Base-by-base conservation (phyloP, 2,888 invertebrate genomes). In the Dryocosmus kuriphilus region DNA sequence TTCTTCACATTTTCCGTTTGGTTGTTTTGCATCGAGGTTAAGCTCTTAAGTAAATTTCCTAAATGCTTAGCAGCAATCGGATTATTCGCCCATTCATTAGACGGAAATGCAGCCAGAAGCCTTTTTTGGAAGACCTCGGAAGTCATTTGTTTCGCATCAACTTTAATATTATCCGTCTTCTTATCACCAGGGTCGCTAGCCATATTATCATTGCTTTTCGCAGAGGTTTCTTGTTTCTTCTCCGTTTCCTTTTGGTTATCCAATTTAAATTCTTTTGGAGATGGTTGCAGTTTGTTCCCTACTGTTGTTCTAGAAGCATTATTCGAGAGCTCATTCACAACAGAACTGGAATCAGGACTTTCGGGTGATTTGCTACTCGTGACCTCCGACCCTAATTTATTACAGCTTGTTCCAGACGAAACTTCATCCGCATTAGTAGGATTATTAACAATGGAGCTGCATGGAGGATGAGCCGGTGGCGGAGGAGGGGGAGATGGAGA, bases 271-370 rank as follows among this genome's bases (percentile, higher is more conserved):
- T 51, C 67, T 6, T 63, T 65, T 62, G 19, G 51, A 22, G 22
- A 35, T 5, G 61, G n/a, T 32, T 38, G 57, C 14, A 19, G 8
- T 74, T 77, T 77, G 41, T 81, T 77, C 2, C 22, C 65, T 14
- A 57, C 19, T 6, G 74, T 61, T 9, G 32, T 74, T 67, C 79
- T 67, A 73, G 51, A 51, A 67, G 67, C 27, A 8, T 78, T 80
- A 19, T 51, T 75, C 0, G 61, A 65, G 55, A 80, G 85, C 14
- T 87, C 88, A 3, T 85, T 82, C 1, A 88, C 83, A 8, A 85
- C 81, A 6, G 89, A 89, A 74, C 89, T 89, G 0, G 89, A 89
- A 62, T 89, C 89, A 0, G 89, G 89, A 78, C 89, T 89, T 9
- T 87, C 89, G 0, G 89, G 89, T 1, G 87, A 87, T 38, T 89